phyloP scores from a whole-genome alignment of 1,140 invertebrate genomes.

The Trypoxylus dichotomus region DNA sequence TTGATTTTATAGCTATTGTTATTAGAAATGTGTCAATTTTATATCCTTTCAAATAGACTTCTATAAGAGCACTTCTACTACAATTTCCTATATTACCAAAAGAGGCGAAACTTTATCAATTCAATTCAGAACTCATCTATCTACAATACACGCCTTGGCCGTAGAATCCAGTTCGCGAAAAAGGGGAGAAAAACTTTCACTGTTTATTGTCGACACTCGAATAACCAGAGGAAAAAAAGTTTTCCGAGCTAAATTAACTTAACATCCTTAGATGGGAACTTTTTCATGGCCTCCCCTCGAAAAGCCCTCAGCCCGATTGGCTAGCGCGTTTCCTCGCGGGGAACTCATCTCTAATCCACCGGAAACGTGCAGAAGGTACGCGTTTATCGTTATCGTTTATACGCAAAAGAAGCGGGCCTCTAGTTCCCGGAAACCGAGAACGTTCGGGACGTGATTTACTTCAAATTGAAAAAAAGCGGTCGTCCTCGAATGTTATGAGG shows the following conservation, averaged over 20 bases:
- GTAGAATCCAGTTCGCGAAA: neutral
- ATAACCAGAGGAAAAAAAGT: neutral
- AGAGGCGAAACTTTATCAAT: neutral
- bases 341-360: neutral
- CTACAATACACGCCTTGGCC: neutral
- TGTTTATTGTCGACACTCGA: neutral
- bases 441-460: neutral
- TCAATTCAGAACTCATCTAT: neutral
- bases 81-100: neutral
- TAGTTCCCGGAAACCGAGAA: neutral
- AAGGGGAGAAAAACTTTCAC: neutral
- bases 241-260: neutral
- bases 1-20: too few species aligned
- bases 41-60: neutral
- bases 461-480: neutral
- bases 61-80: neutral
- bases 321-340: neutral
- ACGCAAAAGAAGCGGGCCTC: neutral
- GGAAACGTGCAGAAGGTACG: neutral
- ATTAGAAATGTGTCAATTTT: too few species aligned
- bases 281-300: neutral
- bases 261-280: neutral
- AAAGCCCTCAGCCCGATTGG: neutral
- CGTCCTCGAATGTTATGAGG: neutral
- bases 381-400: constrained; percentile 8